Base-by-base conservation (phyloP, 2,797 vertebrate genomes). In the Sebastes minor region DNA sequence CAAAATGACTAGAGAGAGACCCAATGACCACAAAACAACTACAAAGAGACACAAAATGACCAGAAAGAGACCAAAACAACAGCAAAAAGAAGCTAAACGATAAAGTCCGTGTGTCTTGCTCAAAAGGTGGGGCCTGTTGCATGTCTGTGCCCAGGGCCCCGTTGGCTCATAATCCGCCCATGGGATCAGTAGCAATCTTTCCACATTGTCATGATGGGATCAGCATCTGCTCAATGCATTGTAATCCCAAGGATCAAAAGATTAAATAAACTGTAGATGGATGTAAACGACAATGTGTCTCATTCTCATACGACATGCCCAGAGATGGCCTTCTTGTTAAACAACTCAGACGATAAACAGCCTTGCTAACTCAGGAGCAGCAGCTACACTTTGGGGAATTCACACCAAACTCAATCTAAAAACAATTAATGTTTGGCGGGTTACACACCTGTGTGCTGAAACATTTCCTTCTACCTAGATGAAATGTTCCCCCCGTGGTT, bases 371-470 rank as follows among this genome's bases (percentile, higher is more conserved):
- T 52, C 32, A 9, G 35, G 57, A 63, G 77, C 33, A 69, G 74
- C n/a, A 60, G 52, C 67, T n/a, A 7, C 0, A 33, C 18, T 70
- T 27, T 4, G 2, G 49, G 56, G 61, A 53, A 22, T 76, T 69
- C 4, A 56, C 60, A 63, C 52, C 2, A 56, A 64, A 69, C 35
- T 60, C n/a, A 76, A 74, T 80, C 59, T 64, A 35, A 71, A 81
- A 81, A 74, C 68, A 78, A 73, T 83, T 53, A 82, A 33, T 18
- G 49, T 70, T 42, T 76, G 9, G 1, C 46, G 57, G 68, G 68
- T 78, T 70, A 76, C 81, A 49, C 46, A 82, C 78, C 87, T 85
- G 80, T 75, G 83, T 9, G 75, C 60, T 35, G 25, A 71, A 87
- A 66, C 69, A 46, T 70, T 69, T n/a, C 28, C 62, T 79, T 74